A percentile compares a stretch with the other conserved stretches of the same genome.
phyloP scores from a whole-genome alignment of 2,797 vertebrate species.

The Remorina albescens region DNA sequence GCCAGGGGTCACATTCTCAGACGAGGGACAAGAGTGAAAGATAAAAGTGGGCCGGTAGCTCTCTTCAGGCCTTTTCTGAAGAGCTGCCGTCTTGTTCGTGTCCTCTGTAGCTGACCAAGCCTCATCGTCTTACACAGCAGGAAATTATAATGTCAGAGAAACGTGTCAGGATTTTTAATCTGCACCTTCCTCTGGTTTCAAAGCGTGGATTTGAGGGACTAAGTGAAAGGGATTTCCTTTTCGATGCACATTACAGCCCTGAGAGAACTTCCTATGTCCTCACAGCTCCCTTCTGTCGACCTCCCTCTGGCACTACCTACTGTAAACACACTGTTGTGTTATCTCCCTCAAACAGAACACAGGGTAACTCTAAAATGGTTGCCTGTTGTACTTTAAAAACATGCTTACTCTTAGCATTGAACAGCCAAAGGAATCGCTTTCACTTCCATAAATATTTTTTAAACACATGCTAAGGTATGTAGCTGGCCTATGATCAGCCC shows the following conservation, averaged over 20 bases:
- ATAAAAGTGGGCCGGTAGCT: conserved; percentile 66
- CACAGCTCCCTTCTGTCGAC: conserved; percentile 20
- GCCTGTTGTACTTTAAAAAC: conserved; percentile 4
- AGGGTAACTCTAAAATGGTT: not conserved
- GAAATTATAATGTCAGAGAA: conserved; percentile 25
- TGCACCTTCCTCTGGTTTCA: conserved; percentile 22
- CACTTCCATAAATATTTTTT: conserved; percentile 1
- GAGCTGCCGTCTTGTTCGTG: conserved; percentile 27
- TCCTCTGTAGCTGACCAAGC: conserved; percentile 19
- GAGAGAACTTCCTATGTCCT: conserved; percentile 17
- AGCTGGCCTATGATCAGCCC: not conserved
- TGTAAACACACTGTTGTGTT: conserved; percentile 7
- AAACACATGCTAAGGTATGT: not conserved
- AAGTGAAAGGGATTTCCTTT: conserved; percentile 42
- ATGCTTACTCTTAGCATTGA: not conserved
- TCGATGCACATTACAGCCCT: conserved; percentile 36
- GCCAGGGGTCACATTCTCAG: conserved; percentile 72
- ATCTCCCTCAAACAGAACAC: conserved; percentile 11
- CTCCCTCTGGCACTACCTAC: conserved; percentile 19
- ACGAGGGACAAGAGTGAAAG: conserved; percentile 65
- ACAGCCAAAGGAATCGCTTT: not conserved
- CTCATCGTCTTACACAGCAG: not conserved
- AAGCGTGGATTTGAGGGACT: not conserved
- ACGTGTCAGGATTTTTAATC: conserved; percentile 33
- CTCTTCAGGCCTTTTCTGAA: conserved; percentile 65